Percentiles rank a stretch among this genome's conserved stretches.
These are phyloP conservation scores for Standfussiana lucernea DNA, from an alignment of 2,888 invertebrate species.

Conservation along the genomic window DNA sequence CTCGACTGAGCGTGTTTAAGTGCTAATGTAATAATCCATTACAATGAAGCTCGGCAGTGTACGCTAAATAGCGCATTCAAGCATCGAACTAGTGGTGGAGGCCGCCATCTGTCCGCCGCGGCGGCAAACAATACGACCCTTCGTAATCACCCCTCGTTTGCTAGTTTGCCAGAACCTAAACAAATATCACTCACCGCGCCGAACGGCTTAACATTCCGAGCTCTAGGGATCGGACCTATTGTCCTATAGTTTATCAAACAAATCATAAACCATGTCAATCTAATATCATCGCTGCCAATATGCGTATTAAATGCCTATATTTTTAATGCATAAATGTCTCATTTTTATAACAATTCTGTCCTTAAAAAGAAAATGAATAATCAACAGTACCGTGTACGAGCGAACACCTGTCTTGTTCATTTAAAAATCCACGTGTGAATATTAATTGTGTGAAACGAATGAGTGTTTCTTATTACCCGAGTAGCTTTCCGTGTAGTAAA, in stretches of 20 bases:
- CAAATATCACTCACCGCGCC: constrained; percentile 84
- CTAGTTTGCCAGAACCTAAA: constrained; percentile 86
- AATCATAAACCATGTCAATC: constrained; percentile 52
- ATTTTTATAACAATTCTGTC: constrained; percentile 27
- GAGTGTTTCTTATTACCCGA: constrained; percentile 76
- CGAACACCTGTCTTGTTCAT: constrained; percentile 59
- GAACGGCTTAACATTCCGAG: constrained; percentile 75
- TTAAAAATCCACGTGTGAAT: constrained; percentile 71
- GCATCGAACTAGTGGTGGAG: constrained; percentile 80
- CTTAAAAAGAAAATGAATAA: constrained; percentile 37
- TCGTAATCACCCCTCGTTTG: constrained; percentile 84
- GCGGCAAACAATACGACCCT: constrained; percentile 87
- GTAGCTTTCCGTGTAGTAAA: constrained; percentile 66
- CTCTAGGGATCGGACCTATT: constrained; percentile 71
- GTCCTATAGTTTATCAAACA: constrained; percentile 71
- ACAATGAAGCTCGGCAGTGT: constrained; percentile 89
- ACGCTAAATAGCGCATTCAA: constrained; percentile 90
- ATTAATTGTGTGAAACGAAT: constrained; percentile 74
- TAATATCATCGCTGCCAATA: constrained; percentile 35
- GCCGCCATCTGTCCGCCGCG: constrained; percentile 89
- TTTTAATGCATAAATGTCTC: not conserved
- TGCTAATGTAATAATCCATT: constrained; percentile 91
- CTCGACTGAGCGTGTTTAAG: constrained; percentile 89
- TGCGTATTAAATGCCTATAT: not conserved
- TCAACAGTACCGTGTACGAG: constrained; percentile 47